These are phyloP conservation scores for Popillia japonica DNA, from an alignment of 1,140 invertebrate genomes.

Conservation along the genomic window DNA sequence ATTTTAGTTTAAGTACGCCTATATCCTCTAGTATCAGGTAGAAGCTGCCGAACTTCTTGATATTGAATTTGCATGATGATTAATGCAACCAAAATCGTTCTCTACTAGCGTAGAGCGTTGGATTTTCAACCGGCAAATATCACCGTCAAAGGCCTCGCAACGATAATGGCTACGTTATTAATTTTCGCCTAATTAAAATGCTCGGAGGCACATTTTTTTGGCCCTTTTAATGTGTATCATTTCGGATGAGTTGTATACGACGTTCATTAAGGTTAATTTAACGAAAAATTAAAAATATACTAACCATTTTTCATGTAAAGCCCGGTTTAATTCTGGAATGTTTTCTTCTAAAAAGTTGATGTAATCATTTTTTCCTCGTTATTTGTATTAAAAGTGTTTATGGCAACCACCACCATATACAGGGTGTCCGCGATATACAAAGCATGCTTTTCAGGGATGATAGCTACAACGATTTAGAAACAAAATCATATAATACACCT, in stretches of 20 bases:
- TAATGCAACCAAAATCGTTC: background rate
- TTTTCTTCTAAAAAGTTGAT: too few relatives aligned
- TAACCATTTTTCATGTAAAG: too few relatives aligned
- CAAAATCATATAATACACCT: too few relatives aligned
- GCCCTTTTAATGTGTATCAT: background rate
- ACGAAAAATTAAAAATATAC: too few relatives aligned
- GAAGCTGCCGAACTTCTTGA: background rate
- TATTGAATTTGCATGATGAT: constrained; percentile 30
- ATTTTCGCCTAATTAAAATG: constrained; percentile 3
- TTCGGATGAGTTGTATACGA: background rate
- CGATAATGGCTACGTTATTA: background rate
- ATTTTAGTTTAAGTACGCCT: background rate
- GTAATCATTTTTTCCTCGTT: too few relatives aligned
- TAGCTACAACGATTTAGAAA: too few relatives aligned
- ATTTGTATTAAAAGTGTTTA: too few relatives aligned
- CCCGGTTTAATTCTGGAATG: too few relatives aligned
- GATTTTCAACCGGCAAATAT: background rate
- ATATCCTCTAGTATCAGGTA: background rate
- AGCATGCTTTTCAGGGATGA: too few relatives aligned
- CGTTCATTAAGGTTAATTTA: too few relatives aligned
- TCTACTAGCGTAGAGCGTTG: background rate
- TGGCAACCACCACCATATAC: too few relatives aligned
- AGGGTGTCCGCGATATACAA: too few relatives aligned
- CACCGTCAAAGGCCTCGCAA: background rate
- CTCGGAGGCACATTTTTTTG: background rate